phyloP scores from a whole-genome alignment of 2,113 vertebrate species.

The Rhynchomys soricoides region DNA sequence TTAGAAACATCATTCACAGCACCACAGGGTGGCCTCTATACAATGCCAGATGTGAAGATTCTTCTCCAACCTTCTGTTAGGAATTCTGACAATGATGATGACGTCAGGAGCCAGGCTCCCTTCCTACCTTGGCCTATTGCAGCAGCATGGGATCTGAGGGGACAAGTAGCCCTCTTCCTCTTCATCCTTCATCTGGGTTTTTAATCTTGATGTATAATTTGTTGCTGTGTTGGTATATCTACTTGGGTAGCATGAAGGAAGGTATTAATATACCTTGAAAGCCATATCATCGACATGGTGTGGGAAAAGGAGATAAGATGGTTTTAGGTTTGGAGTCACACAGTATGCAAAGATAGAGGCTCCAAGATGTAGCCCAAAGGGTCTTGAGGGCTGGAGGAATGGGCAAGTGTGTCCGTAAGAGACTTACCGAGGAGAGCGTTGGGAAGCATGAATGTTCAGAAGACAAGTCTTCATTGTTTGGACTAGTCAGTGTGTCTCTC shows the following conservation, averaged over 20 bases:
- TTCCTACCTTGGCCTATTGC: not conserved
- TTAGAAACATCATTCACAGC: not conserved
- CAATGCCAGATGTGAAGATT: not conserved
- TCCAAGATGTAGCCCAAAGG: not conserved
- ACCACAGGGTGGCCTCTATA: not conserved
- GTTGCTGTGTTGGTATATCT: not conserved
- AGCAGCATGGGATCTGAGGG: fast-evolving
- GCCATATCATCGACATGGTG: not conserved
- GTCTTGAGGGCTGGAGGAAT: not conserved
- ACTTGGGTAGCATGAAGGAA: not conserved
- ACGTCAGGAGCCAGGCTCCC: not conserved
- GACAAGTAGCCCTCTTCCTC: not conserved
- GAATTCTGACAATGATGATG: not conserved
- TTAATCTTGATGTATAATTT: not conserved
- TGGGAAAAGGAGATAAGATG: not conserved
- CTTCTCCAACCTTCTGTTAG: not conserved
- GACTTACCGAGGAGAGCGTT: not conserved
- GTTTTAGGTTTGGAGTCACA: not conserved
- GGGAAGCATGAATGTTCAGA: not conserved
- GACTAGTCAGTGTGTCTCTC: not conserved
- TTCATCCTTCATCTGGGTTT: not conserved
- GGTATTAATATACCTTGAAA: not conserved
- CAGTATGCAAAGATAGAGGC: not conserved
- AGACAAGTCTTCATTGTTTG: fast-evolving
- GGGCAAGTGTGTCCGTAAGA: not conserved